Evolutionary conservation across 1,140 invertebrate species (phyloP), one percentile per base, ranked within the genome.

Genomic region (Homalodisca vitripennis): DNA sequence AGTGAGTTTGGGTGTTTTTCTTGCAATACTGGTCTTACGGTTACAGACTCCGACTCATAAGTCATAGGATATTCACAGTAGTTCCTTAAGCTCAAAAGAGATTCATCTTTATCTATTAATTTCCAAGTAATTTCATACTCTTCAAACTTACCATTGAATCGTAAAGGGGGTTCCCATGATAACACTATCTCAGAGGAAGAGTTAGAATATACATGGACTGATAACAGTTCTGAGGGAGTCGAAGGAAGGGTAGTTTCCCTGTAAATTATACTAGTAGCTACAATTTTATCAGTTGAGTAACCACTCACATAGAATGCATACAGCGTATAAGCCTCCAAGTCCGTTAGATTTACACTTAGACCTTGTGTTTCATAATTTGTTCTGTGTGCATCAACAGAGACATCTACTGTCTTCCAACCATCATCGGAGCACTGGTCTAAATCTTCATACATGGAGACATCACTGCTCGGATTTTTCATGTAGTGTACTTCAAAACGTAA

Each of bases 261-360:
- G 26, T 86, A 81, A 2, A 97, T 87, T 12, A 85, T 78, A 78
- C 91, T 95, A 73, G 90, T 88, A 1, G 87, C 89, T 17, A 89
- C 90, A 27, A 82, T 85, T 53, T 62, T 66, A 24, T 71, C 51
- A 62, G 95, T 89, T 0, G 92, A 95, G 73, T 89, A 91, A 0
- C 94, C 95, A 77, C 92, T 92, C 0, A 97, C 88, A 80, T 95
- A 97, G 67, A 89, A 87, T 0, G 92, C 93, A 80, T 98, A 98
- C 64, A 89, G 86, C 0, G 93, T 96, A 78, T 86, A 94, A 0
- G 94, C 90, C 72, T 88, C 87, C 6, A 97, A 80, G 12, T 83
- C 78, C 0, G 81, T 46, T 27, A 66, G 24, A 24, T 66, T 46
- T 13, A 27, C 41, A 24, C n/a, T 60, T 2, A 3, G 22, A 2